Evolutionary conservation across 37 sponge, comb jelly and placozoan genomes (phyloP).

Genomic region (Geodia barretti): DNA sequence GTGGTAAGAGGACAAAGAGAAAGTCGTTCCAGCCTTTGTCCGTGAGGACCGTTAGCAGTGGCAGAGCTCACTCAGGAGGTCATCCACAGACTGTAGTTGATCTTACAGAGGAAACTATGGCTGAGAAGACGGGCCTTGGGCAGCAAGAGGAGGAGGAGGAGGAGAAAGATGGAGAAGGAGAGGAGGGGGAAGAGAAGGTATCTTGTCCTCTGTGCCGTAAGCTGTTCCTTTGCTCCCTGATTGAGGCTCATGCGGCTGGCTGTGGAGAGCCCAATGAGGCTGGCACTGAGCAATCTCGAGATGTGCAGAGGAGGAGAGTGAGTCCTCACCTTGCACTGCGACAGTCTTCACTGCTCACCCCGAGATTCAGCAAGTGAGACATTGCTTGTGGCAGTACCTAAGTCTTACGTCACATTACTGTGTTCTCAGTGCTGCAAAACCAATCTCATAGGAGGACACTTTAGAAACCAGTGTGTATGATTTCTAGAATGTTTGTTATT

Average conservation of each 20-base stretch:
- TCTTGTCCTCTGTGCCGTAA: conserved; percentile 21
- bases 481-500: not conserved
- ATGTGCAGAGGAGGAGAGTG: not conserved
- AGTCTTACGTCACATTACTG: too few relatives aligned
- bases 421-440: too few relatives aligned
- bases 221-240: not conserved
- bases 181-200: not conserved
- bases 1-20: not conserved
- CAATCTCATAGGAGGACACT: too few relatives aligned
- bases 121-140: not conserved
- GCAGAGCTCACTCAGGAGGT: not conserved
- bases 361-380: not conserved
- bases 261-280: not conserved
- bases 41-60: not conserved
- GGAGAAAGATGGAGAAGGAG: not conserved
- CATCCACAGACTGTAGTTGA: conserved; percentile 14
- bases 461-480: too few relatives aligned
- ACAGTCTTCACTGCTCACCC: not conserved
- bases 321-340: not conserved
- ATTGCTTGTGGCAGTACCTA: too few relatives aligned
- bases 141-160: not conserved
- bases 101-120: conserved; percentile 10
- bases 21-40: not conserved
- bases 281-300: not conserved
- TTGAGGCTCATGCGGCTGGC: conserved; percentile 16